Conservation (phyloP, 1,140 invertebrate species). For the Drosophila mauritiana region DNA sequence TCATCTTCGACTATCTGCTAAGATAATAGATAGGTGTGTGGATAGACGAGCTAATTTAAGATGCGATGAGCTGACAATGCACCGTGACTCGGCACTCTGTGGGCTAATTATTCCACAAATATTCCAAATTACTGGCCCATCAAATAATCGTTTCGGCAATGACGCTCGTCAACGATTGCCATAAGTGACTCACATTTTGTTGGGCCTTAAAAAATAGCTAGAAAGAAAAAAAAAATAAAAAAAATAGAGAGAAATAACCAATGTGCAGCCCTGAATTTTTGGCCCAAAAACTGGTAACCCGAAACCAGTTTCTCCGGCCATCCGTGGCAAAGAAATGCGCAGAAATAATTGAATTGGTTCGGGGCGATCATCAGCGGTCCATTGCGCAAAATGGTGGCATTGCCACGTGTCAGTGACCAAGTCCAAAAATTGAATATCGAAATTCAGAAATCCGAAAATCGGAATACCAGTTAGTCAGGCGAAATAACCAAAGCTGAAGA, state of each 20-base stretch:
- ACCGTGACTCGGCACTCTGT: slow-evolving; percentile 21
- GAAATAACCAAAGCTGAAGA: slow-evolving; percentile 52
- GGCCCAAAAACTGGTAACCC: slow-evolving; percentile 18
- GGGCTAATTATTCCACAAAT: slow-evolving; percentile 32
- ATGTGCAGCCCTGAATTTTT: slow-evolving; percentile 40
- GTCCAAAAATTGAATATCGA: background rate
- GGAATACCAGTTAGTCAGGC: slow-evolving; percentile 66
- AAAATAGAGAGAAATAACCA: background rate
- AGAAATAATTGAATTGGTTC: slow-evolving; percentile 31
- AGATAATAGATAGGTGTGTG: background rate
- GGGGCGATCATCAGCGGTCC: slow-evolving; percentile 17
- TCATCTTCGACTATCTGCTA: slow-evolving; percentile 6
- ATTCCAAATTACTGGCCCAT: slow-evolving; percentile 5
- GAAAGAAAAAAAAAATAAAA: background rate
- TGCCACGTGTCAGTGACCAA: slow-evolving; percentile 55
- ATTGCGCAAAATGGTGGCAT: slow-evolving; percentile 63
- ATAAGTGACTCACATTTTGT: slow-evolving; percentile 20
- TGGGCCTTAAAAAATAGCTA: background rate
- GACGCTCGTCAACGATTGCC: slow-evolving; percentile 9
- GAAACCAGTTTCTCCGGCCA: slow-evolving; percentile 25
- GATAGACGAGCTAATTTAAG: slow-evolving; percentile 7
- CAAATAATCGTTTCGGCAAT: slow-evolving; percentile 18
- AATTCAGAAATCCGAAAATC: background rate
- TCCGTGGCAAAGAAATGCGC: slow-evolving; percentile 37
- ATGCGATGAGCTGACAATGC: background rate